Evolutionary conservation across 2,797 vertebrate genomes (phyloP), one percentile per base, ranked within the genome.

Genomic region (Phaenicophaeus curvirostris): DNA sequence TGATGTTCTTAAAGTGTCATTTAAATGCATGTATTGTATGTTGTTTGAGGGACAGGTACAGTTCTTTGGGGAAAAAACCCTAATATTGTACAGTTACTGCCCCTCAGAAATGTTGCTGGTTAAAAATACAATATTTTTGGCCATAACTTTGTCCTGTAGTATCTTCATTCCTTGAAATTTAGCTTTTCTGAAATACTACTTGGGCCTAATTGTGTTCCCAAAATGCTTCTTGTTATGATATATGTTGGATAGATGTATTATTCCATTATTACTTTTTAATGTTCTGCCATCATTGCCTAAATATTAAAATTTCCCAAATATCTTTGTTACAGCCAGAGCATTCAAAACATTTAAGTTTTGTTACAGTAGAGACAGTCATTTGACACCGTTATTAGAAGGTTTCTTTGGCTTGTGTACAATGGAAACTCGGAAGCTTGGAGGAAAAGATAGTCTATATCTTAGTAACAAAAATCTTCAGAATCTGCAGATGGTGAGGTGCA

Each of bases 51-150:
- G 94, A 90, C 95, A 93, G 90, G 97, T 96, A 66, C 88, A 89
- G 78, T 5, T 3, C 92, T 95, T 97, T 97, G 93, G 16, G 3
- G 0, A 81, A 92, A 92, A 94, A 92, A 74, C 7, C 44, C 78
- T 90, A 95, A 86, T 93, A 88, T 62, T 97, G 95, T 97, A 93
- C 95, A 96, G 54, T 96, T 97, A 95, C 81, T 96, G 58, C 93
- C 96, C 83, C 96, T 97, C 82, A 93, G 76, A 97, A 95, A 94
- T 96, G 76, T 97, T 97, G 89, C 93, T 97, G 96, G 95, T 98
- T 98, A 97, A 97, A 97, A 97, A 97, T 97, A 97, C 94, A 97
- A 7, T 97, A 97, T 96, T 98, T 98, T 97, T 97, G 96, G 90
- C 97, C 97, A 96, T 96, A 96, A 88, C 80, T 94, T 97, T 37